Conservation (phyloP, 2,888 invertebrate species). For the Perithous albicinctus region DNA sequence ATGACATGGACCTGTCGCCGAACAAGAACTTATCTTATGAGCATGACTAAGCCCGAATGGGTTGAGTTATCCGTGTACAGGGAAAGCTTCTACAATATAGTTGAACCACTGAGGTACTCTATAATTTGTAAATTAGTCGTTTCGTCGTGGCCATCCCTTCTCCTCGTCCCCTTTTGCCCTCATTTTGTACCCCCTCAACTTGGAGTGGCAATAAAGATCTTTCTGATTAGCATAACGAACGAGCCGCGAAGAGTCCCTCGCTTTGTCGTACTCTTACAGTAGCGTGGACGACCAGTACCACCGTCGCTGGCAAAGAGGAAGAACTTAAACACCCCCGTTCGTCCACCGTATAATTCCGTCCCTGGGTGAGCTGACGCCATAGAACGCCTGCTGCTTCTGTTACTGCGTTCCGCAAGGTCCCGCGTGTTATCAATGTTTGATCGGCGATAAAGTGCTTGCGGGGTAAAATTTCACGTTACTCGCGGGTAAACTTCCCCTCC, state of each 20-base stretch:
- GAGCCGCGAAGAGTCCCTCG: constrained; percentile 49
- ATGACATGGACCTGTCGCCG: constrained; percentile 27
- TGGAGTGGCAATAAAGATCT: constrained; percentile 62
- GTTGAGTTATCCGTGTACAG: constrained; percentile 17
- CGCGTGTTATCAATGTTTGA: constrained; percentile 77
- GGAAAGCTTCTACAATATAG: constrained; percentile 38
- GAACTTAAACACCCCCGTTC: constrained; percentile 8
- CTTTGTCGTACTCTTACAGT: constrained; percentile 33
- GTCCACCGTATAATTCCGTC: constrained; percentile 13
- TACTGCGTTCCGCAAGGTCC: constrained; percentile 38
- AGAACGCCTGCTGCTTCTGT: not conserved
- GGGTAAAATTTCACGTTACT: constrained; percentile 72
- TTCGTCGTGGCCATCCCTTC: constrained; percentile 31
- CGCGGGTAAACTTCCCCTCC: constrained; percentile 56
- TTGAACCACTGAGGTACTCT: constrained; percentile 32
- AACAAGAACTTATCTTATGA: constrained; percentile 17
- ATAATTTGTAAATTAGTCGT: constrained; percentile 60
- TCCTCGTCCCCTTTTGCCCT: constrained; percentile 7
- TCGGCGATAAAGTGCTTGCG: constrained; percentile 74
- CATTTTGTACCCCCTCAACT: constrained; percentile 3
- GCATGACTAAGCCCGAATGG: constrained; percentile 15
- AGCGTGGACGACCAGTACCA: constrained; percentile 44
- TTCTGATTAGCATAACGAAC: constrained; percentile 60
- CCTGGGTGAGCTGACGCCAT: not conserved
- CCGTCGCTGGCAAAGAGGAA: constrained; percentile 18